Evolutionary conservation across 2,888 invertebrate species (phyloP).

Genomic region (Calameuta pallipes): DNA sequence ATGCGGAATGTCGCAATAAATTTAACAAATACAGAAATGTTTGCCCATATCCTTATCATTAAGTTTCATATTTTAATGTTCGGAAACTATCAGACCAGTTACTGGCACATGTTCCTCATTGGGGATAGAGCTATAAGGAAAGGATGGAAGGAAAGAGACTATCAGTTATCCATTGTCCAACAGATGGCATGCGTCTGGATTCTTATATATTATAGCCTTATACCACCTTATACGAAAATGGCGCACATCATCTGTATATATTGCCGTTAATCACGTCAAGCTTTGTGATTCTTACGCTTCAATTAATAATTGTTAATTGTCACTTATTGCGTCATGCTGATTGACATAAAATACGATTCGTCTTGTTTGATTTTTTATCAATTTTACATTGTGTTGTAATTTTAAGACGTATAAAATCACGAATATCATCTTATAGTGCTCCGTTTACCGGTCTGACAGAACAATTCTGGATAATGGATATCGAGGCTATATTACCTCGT

Average conservation of each 20-base stretch:
- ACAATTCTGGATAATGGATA: slow-evolving; percentile 38
- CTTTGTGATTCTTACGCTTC: not conserved
- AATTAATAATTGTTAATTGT: not conserved
- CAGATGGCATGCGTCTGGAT: not conserved
- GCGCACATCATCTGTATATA: not conserved
- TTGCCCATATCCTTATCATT: not conserved
- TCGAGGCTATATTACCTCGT: slow-evolving; percentile 39
- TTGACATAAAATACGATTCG: not conserved
- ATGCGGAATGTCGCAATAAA: not conserved
- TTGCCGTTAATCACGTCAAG: not conserved
- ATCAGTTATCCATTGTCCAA: not conserved
- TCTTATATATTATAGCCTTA: not conserved
- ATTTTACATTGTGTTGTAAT: not conserved
- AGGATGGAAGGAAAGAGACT: not conserved
- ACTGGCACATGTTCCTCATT: too few species aligned
- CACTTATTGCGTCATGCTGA: not conserved
- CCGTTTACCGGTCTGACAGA: slow-evolving; percentile 13
- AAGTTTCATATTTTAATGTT: not conserved
- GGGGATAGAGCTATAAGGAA: too few species aligned
- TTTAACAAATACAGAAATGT: not conserved
- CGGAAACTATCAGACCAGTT: not conserved
- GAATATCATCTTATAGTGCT: not conserved
- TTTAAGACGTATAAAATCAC: not conserved
- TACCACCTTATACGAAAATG: not conserved
- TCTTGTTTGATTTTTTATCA: not conserved